Evolutionary conservation across 2,888 invertebrate species (phyloP).

Genomic region (Platycheirus rosarum): DNA sequence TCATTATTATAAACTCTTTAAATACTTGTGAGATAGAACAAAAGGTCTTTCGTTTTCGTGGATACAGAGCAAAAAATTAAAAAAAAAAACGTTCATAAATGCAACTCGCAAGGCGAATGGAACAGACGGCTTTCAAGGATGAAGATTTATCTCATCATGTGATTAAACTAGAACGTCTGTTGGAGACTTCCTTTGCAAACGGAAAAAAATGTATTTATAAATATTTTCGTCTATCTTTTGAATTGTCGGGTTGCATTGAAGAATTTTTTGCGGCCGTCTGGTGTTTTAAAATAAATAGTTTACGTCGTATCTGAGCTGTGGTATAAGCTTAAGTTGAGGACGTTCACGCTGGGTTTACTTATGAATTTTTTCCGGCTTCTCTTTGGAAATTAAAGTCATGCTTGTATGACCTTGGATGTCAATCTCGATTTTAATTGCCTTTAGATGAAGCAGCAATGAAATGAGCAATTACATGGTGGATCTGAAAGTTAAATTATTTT

Average conservation of each 20-base stretch:
- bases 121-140: conserved; percentile 32
- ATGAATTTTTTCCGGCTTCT: too few species aligned
- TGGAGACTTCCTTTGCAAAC: background rate
- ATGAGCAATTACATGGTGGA: too few species aligned
- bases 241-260: conserved; percentile 15
- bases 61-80: background rate
- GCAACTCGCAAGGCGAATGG: conserved; percentile 19
- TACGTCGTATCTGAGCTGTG: too few species aligned
- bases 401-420: too few species aligned
- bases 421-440: too few species aligned
- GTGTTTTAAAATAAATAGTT: too few species aligned
- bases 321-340: too few species aligned
- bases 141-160: conserved; percentile 30
- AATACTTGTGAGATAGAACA: conserved; percentile 33
- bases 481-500: too few species aligned
- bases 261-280: conserved; percentile 22
- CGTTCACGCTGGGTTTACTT: too few species aligned
- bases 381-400: too few species aligned
- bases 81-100: conserved; percentile 10
- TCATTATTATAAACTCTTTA: conserved; percentile 42
- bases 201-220: background rate
- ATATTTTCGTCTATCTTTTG: background rate
- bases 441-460: too few species aligned
- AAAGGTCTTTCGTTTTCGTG: background rate
- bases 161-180: conserved; percentile 30